Conservation (phyloP, 2,888 invertebrate species). For the Strigamia maritima region DNA sequence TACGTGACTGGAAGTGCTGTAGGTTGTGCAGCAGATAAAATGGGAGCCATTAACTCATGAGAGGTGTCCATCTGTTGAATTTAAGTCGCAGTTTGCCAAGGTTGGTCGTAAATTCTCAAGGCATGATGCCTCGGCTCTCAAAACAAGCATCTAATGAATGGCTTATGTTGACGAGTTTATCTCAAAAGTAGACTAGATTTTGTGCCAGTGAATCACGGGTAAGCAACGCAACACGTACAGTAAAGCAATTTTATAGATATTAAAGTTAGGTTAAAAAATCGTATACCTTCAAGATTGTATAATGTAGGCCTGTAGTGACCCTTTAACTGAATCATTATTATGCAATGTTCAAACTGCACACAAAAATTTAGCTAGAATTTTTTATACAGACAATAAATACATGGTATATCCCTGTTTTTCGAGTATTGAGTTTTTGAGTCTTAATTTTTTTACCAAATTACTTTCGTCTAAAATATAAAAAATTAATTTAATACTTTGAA, state of each 20-base stretch:
- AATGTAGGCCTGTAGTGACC: constrained; percentile 36
- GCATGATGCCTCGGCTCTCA: constrained; percentile 22
- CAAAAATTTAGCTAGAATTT: constrained; percentile 2
- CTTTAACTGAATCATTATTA: constrained; percentile 30
- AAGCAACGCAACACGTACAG: constrained; percentile 7
- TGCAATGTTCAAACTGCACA: constrained; percentile 39
- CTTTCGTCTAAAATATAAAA: constrained; percentile 22
- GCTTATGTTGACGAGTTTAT: constrained; percentile 22
- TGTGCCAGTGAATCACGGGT: constrained; percentile 11
- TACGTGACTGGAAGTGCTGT: neutral
- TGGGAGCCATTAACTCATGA: constrained; percentile 18
- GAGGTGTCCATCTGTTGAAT: constrained; percentile 32
- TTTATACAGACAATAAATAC: constrained; percentile 33
- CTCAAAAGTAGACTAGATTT: constrained; percentile 9
- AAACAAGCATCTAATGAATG: constrained; percentile 30
- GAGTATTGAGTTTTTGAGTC: constrained; percentile 18
- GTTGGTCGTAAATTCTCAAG: constrained; percentile 32
- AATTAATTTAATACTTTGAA: constrained; percentile 34
- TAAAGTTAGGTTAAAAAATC: constrained; percentile 38
- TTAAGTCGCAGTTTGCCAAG: constrained; percentile 32
- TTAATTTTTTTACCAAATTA: constrained; percentile 15
- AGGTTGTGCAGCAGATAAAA: neutral
- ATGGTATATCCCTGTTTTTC: constrained; percentile 33
- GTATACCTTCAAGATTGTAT: constrained; percentile 39
- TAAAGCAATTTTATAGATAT: constrained; percentile 8